Percentiles rank a stretch among this genome's conserved stretches.
Conservation (phyloP, 2,797 vertebrate species). For the Pygocentrus nattereri region DNA sequence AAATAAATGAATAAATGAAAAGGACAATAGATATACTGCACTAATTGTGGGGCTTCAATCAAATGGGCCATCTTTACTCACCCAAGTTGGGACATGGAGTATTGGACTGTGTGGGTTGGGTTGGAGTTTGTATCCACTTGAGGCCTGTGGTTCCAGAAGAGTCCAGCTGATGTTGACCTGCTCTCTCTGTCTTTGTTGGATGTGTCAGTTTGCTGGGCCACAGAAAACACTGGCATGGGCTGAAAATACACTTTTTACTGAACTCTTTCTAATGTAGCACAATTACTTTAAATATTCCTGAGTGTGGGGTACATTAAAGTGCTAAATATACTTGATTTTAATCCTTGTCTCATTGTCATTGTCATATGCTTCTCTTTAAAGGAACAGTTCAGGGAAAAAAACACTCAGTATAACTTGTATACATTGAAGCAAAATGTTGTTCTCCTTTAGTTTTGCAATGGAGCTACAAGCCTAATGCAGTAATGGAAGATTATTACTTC, state of each 20-base stretch:
- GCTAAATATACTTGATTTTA: background rate
- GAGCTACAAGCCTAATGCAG: too few relatives aligned
- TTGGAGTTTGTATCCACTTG: conserved; percentile 50
- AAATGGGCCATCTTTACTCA: conserved; percentile 50
- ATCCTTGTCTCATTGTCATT: background rate
- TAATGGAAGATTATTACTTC: too few relatives aligned
- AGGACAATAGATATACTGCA: too few relatives aligned
- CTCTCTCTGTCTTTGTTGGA: background rate
- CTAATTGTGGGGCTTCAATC: background rate
- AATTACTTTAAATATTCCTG: background rate
- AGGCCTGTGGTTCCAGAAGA: conserved; percentile 43
- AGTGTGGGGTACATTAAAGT: background rate
- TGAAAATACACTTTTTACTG: conserved; percentile 51
- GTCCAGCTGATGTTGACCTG: background rate
- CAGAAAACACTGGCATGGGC: conserved; percentile 64
- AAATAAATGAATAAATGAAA: too few relatives aligned
- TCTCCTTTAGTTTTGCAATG: too few relatives aligned
- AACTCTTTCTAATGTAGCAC: background rate
- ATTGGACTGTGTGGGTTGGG: conserved; percentile 49
- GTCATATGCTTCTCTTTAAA: background rate
- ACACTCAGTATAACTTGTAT: too few relatives aligned
- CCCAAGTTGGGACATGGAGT: conserved; percentile 59
- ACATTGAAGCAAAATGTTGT: too few relatives aligned
- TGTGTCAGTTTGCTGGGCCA: conserved; percentile 20
- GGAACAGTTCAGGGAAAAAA: background rate